A percentile compares a stretch with the other conserved stretches of the same genome.
These are phyloP conservation scores for Apeira syringaria DNA, from an alignment of 2,888 invertebrate genomes.

Conservation along the genomic window DNA sequence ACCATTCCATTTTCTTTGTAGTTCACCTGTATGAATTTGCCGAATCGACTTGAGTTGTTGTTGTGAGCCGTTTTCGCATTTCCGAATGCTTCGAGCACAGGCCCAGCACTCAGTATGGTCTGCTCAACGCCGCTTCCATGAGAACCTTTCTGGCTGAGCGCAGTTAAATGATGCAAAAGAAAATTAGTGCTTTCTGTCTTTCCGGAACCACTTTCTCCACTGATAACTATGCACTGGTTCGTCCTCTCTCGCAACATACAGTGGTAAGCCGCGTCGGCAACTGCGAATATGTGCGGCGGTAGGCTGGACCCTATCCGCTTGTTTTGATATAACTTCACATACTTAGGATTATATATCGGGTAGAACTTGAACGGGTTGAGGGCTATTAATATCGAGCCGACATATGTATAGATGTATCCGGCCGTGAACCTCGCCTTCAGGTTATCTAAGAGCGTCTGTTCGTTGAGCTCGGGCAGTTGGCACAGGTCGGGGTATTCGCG, in stretches of 20 bases:
- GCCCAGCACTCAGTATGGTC: slow-evolving; percentile 97
- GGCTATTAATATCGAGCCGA: slow-evolving; percentile 97
- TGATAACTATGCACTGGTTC: slow-evolving; percentile 97
- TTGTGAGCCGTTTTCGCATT: slow-evolving; percentile 99
- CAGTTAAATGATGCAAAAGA: slow-evolving; percentile 96
- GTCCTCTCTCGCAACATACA: slow-evolving; percentile 95
- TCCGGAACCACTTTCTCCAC: slow-evolving; percentile 97
- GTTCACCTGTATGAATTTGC: slow-evolving; percentile 98
- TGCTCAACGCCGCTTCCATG: slow-evolving; percentile 98
- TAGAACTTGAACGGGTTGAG: slow-evolving; percentile 97
- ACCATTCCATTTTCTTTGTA: slow-evolving; percentile 99
- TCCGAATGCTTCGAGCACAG: slow-evolving; percentile 98
- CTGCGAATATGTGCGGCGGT: slow-evolving; percentile 98
- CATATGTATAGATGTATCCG: slow-evolving; percentile 98
- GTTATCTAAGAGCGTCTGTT: slow-evolving; percentile 96
- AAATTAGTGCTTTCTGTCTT: slow-evolving; percentile 99
- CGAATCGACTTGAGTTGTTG: slow-evolving; percentile 98
- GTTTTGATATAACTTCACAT: slow-evolving; percentile 97
- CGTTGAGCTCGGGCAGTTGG: slow-evolving; percentile 97
- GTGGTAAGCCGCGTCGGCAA: slow-evolving; percentile 96
- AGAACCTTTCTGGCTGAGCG: slow-evolving; percentile 96
- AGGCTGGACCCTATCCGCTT: slow-evolving; percentile 94
- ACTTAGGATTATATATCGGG: slow-evolving; percentile 98
- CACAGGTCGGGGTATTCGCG: slow-evolving; percentile 98
- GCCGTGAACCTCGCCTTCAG: slow-evolving; percentile 93